Base-by-base conservation (phyloP, 2,113 vertebrate species). In the Struthidea cinerea region DNA sequence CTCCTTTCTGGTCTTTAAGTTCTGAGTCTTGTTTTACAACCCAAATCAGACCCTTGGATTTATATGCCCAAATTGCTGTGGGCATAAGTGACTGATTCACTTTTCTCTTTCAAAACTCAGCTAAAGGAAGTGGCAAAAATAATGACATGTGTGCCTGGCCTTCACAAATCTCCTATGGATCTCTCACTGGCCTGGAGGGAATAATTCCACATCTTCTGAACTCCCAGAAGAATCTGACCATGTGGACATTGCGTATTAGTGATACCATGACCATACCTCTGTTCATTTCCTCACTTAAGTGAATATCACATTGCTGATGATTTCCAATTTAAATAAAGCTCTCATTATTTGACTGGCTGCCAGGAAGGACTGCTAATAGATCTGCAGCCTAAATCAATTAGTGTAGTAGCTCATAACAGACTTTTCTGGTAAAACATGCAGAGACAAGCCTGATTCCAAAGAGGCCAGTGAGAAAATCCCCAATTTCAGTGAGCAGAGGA, bases 281-380 rank as follows among this genome's bases (percentile, higher is more conserved):
- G 77, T 32, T 75, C 65, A 79, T 89, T 94, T 94, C 77, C 61
- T 89, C 61, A 17, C 57, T 78, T 71, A 81, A 84, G 69, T 50
- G 59, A 86, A 2, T 77, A 93, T 49, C 53, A 65, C 46, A 83
- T 65, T 71, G 35, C 30, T 82, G 64, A 94, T 71, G 5, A 91
- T 82, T 93, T 93, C 49, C 41, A 87, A 22, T 88, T 80, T 93
- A 83, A 93, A 88, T 73, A 68, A 89, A 93, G 30, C 37, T 81
- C 55, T 75, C 20, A 28, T 90, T 83, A 87, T 69, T 82, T 92
- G 80, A 85, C 27, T 92, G 65, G 68, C 85, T 90, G 57, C 60
- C 74, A 96, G 85, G 84, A 91, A 94, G 90, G 85, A 82, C 70
- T 89, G 53, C n/a, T 88, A 85, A 87, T 64, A 94, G 75, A 61